Conservation (phyloP, 2,888 invertebrate genomes). For the Hartigia nigra region DNA sequence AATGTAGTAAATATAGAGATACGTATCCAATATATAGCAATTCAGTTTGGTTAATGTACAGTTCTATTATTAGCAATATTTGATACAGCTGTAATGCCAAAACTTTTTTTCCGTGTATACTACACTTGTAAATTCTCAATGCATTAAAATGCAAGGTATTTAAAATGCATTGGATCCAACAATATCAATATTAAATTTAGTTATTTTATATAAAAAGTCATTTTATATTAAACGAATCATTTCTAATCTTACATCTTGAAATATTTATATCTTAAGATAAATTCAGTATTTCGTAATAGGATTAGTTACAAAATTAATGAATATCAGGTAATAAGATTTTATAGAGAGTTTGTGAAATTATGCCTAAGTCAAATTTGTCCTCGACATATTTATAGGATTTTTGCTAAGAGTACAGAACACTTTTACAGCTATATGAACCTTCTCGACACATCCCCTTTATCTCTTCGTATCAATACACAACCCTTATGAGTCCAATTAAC, state of each 20-base stretch:
- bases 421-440: not conserved
- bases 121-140: not conserved
- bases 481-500: constrained; percentile 51
- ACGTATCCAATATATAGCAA: no score
- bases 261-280: not conserved
- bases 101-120: not conserved
- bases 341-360: not conserved
- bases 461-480: constrained; percentile 27
- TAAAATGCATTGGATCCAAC: not conserved
- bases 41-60: no score
- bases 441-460: not conserved
- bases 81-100: no score
- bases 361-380: not conserved
- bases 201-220: no score
- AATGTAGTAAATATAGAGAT: no score
- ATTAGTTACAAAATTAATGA: not conserved
- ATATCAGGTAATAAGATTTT: not conserved
- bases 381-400: no score
- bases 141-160: not conserved
- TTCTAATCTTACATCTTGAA: not conserved
- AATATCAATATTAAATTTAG: not conserved
- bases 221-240: not conserved
- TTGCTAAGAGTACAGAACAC: not conserved
- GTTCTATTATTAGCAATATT: no score
- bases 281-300: not conserved